These are phyloP conservation scores for Zoanthus solanderi DNA, from an alignment of 92 coral and sea anemone genomes.

Conservation along the genomic window DNA sequence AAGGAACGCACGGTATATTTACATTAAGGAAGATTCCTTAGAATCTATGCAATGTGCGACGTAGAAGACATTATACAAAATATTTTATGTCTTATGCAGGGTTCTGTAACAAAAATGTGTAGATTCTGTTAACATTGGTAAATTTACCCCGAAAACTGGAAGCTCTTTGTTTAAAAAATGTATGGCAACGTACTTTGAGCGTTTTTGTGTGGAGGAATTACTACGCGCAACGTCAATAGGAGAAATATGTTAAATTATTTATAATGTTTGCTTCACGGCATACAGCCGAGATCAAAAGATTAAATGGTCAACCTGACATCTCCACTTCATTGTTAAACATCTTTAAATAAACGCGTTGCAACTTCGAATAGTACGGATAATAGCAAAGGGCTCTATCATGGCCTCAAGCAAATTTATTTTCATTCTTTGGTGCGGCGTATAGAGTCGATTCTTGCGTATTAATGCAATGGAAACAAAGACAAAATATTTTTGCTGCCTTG, in stretches of 20 bases:
- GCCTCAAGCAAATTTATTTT: background rate
- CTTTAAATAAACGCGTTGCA: slow-evolving; percentile 8
- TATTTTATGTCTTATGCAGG: background rate
- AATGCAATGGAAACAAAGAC: background rate
- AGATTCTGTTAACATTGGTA: background rate
- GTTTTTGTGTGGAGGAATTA: slow-evolving; percentile 27
- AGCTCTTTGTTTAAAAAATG: background rate
- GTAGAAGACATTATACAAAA: no score
- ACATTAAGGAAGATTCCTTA: background rate
- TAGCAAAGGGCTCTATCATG: slow-evolving; percentile 19
- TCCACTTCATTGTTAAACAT: slow-evolving; percentile 23
- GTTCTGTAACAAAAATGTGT: background rate
- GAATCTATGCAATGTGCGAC: background rate
- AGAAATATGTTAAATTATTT: slow-evolving; percentile 8
- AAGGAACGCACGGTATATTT: background rate
- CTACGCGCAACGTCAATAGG: background rate
- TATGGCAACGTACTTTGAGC: background rate
- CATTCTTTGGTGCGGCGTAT: background rate
- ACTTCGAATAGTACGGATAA: background rate
- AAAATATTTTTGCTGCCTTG: background rate
- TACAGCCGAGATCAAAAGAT: slow-evolving; percentile 33
- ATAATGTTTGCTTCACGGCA: background rate
- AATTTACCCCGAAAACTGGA: background rate
- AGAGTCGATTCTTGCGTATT: background rate
- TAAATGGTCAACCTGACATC: slow-evolving; percentile 28